Conservation (phyloP, 2,888 invertebrate species). For the Aspidapion aeneum region DNA sequence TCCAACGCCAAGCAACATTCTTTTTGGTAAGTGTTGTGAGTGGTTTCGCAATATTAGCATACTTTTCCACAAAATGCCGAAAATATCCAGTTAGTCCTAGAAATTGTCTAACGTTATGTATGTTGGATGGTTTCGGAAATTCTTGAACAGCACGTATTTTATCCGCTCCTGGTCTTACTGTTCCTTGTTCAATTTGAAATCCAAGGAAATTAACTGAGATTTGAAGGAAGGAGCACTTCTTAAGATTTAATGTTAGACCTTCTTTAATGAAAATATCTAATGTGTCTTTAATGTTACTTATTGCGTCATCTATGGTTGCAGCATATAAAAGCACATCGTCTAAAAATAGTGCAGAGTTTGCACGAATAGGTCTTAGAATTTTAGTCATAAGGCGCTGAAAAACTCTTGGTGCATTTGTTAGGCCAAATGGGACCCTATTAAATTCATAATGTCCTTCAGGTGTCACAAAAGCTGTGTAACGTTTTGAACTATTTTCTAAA, state of each 20-base stretch:
- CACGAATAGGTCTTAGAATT: slow-evolving; percentile 12
- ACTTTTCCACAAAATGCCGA: slow-evolving; percentile 32
- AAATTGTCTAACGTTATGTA: not conserved
- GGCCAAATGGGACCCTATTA: slow-evolving; percentile 23
- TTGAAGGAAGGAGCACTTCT: slow-evolving; percentile 22
- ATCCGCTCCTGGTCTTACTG: slow-evolving; percentile 26
- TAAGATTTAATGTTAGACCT: slow-evolving; percentile 23
- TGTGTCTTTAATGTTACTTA: slow-evolving; percentile 13
- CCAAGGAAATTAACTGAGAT: slow-evolving; percentile 21
- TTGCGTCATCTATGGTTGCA: slow-evolving; percentile 16
- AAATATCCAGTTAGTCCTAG: slow-evolving; percentile 17
- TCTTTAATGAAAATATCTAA: slow-evolving; percentile 21
- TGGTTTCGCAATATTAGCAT: slow-evolving; percentile 29
- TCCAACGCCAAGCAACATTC: slow-evolving; percentile 21
- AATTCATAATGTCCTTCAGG: slow-evolving; percentile 25
- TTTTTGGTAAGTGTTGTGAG: slow-evolving; percentile 28
- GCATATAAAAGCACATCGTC: slow-evolving; percentile 25
- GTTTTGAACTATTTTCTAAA: slow-evolving; percentile 18
- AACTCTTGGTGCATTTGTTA: slow-evolving; percentile 23
- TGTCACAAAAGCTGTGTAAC: slow-evolving; percentile 21
- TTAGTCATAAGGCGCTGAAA: slow-evolving; percentile 26
- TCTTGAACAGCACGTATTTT: slow-evolving; percentile 31
- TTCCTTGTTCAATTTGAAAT: slow-evolving; percentile 23
- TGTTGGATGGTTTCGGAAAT: slow-evolving; percentile 19
- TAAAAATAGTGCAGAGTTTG: slow-evolving; percentile 17